A percentile compares a stretch with the other conserved stretches of the same genome.
These are phyloP conservation scores for Drosophila robusta DNA, from an alignment of 2,888 invertebrate genomes.

Conservation along the genomic window DNA sequence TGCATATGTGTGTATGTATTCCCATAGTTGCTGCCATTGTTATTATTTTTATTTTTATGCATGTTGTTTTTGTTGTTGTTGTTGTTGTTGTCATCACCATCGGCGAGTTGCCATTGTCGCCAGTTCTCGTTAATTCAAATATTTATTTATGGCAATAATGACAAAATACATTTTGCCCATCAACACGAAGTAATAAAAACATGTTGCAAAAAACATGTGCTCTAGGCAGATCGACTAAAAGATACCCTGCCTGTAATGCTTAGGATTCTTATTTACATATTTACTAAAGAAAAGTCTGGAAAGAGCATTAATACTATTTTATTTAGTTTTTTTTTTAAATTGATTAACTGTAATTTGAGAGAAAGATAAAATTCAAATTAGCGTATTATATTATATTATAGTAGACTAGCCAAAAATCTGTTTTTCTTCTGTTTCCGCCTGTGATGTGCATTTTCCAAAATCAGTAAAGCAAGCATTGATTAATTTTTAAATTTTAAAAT, in stretches of 20 bases:
- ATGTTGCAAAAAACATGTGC: not conserved
- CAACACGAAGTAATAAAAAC: slow-evolving; percentile 52
- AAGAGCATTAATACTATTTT: too few relatives aligned
- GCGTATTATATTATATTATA: too few relatives aligned
- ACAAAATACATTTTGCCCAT: slow-evolving; percentile 74
- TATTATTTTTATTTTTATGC: slow-evolving; percentile 36
- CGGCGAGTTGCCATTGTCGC: slow-evolving; percentile 69
- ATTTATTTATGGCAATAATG: slow-evolving; percentile 74
- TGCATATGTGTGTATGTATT: slow-evolving; percentile 30
- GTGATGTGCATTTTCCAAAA: too few relatives aligned
- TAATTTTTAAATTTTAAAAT: too few relatives aligned
- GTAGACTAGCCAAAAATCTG: too few relatives aligned
- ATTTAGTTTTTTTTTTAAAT: too few relatives aligned
- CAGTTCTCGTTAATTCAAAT: slow-evolving; percentile 76
- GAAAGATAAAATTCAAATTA: too few relatives aligned
- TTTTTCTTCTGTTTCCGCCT: too few relatives aligned
- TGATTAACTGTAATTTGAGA: too few relatives aligned
- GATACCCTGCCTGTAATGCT: not conserved
- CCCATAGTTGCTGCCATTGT: slow-evolving; percentile 36
- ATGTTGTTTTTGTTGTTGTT: slow-evolving; percentile 34
- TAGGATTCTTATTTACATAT: too few relatives aligned
- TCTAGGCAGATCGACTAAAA: not conserved
- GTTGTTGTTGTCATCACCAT: slow-evolving; percentile 51
- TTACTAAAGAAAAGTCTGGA: too few relatives aligned
- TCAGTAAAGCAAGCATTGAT: too few relatives aligned